These are phyloP conservation scores for Seriola rivoliana DNA, from an alignment of 2,113 vertebrate species.

Conservation along the genomic window DNA sequence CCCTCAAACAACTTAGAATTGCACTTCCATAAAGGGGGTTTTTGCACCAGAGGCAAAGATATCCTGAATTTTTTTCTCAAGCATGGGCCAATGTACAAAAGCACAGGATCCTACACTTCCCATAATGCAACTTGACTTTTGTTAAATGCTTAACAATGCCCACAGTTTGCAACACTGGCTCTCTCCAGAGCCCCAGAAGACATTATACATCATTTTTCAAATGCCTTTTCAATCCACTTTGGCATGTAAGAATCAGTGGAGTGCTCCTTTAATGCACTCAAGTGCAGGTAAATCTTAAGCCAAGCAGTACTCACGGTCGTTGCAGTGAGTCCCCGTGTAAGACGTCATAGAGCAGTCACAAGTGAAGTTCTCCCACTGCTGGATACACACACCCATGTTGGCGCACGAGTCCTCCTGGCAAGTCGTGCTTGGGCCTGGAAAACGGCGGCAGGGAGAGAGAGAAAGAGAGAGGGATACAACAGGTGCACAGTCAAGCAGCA, in stretches of 20 bases:
- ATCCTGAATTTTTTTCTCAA: background rate
- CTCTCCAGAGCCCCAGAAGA: background rate
- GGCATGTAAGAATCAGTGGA: background rate
- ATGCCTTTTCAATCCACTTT: background rate
- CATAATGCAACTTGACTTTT: background rate
- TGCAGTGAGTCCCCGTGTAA: slow-evolving; percentile 95
- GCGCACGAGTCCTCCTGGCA: slow-evolving; percentile 98
- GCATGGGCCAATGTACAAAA: background rate
- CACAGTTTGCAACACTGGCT: background rate
- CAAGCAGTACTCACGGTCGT: slow-evolving; percentile 92
- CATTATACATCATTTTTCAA: background rate
- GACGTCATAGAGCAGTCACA: slow-evolving; percentile 99
- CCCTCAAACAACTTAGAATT: background rate
- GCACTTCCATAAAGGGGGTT: background rate
- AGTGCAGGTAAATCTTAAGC: background rate
- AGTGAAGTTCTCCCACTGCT: slow-evolving; percentile 98
- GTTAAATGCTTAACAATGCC: background rate
- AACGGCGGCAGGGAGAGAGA: background rate
- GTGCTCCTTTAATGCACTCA: slow-evolving; percentile 12
- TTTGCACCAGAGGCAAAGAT: background rate
- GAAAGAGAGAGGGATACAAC: slow-evolving; percentile 17
- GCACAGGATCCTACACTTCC: no score
- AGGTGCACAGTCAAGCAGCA: slow-evolving; percentile 47
- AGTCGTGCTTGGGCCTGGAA: slow-evolving; percentile 93
- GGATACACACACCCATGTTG: slow-evolving; percentile 97